Evolutionary conservation across 2,113 vertebrate genomes (phyloP).

Genomic region (Lynx canadensis): DNA sequence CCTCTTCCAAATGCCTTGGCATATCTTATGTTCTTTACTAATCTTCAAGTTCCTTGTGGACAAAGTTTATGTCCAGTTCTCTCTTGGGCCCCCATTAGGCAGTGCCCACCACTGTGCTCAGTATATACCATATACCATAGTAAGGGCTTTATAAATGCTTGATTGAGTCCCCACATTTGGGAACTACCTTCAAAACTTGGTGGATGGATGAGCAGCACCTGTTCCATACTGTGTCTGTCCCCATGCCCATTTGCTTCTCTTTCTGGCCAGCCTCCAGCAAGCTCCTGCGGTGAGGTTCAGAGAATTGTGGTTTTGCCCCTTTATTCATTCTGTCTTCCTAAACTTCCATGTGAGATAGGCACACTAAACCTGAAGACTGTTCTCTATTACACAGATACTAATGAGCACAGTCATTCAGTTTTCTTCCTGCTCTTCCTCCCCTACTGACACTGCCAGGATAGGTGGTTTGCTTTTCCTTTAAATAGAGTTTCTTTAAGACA

Average conservation of each 20-base stretch:
- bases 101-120: background rate
- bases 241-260: background rate
- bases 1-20: background rate
- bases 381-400: background rate
- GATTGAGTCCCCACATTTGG: background rate
- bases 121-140: background rate
- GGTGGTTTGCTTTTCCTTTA: background rate
- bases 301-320: background rate
- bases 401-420: background rate
- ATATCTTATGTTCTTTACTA: background rate
- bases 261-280: background rate
- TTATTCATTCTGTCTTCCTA: rapidly evolving
- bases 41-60: background rate
- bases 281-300: background rate
- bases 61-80: background rate
- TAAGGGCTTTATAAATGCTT: background rate
- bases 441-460: background rate
- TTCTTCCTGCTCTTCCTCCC: background rate
- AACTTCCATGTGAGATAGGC: background rate
- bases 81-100: background rate
- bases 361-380: background rate
- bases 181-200: background rate
- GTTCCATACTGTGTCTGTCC: background rate
- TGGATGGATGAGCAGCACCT: background rate
- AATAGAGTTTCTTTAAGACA: conserved; percentile 63